A percentile compares a stretch with the other conserved stretches of the same genome.
Conservation (phyloP, 2,797 vertebrate species). For the Sternotherus odoratus region DNA sequence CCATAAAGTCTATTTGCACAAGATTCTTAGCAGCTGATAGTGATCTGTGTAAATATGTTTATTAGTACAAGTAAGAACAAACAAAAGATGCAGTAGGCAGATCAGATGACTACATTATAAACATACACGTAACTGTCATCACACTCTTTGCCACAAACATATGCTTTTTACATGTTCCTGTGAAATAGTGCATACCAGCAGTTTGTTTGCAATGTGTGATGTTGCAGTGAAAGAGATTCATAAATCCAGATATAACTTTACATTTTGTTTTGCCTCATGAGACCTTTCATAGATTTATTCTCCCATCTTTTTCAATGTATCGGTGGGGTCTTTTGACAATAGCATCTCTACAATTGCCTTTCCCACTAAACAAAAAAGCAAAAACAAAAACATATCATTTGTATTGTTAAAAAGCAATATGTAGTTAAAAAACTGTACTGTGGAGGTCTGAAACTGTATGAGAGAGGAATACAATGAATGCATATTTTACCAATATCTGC, state of each 20-base stretch:
- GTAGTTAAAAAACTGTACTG: not conserved
- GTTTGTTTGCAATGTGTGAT: not conserved
- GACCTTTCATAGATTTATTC: constrained; percentile 1
- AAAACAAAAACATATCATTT: not conserved
- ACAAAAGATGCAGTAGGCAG: not conserved
- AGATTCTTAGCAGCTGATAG: not conserved
- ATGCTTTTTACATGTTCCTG: not conserved
- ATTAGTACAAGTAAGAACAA: not conserved
- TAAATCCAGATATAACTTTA: constrained; percentile 2
- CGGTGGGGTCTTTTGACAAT: constrained; percentile 14
- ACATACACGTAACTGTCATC: not conserved
- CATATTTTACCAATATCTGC: fast-evolving
- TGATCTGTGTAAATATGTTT: not conserved
- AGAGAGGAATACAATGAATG: not conserved
- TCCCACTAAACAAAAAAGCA: constrained; percentile 6
- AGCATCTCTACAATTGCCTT: constrained; percentile 9
- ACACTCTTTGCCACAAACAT: not conserved
- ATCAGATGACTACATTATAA: not conserved
- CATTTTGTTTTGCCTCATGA: not conserved
- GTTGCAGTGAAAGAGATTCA: constrained; percentile 3
- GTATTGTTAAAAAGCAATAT: not conserved
- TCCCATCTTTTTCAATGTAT: not conserved
- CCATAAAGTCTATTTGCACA: not conserved
- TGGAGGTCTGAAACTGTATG: not conserved
- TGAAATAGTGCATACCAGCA: not conserved